Base-by-base conservation (phyloP, 2,113 vertebrate genomes). In the Anguilla rostrata region DNA sequence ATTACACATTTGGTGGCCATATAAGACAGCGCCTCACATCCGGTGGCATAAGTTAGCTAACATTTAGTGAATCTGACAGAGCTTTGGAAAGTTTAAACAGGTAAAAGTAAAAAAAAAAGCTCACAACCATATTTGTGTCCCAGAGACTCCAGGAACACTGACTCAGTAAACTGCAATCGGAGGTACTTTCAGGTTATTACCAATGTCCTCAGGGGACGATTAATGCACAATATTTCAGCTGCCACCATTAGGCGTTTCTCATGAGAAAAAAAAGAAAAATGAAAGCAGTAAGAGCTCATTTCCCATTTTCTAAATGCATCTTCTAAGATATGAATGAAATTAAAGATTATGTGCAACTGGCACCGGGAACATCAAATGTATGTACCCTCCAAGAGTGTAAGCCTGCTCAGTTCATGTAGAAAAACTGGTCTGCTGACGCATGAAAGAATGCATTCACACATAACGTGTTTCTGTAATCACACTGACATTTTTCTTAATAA, bases 171-270 rank as follows among this genome's bases (percentile, higher is more conserved):
- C 63, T 78, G 81, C 43, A 82, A 81, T 60, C 39, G 34, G 12
- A 29, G 26, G 22, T 41, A 80, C 57, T 81, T 43, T 63, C 34
- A 81, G 49, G 22, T 43, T 81, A 80, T 63, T 81, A 78, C 39
- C 18, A 39, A 18, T 49, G n/a, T 86, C 85, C 85, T 56, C 39
- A 39, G 53, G 78, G 85, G 57, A 39, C 49, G 49, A 86, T 85
- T 85, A 85, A 29, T 53, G 34, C 53, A 86, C 39, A 41, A 81
- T 81, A 49, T 60, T 43, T 81, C 78, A 86, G 78, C 53, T 86
- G 78, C 49, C 15, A 14, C 53, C 39, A 41, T 63, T 81, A 81
- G 60, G n/a, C 20, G 41, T 78, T n/a, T 53, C 34, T 81, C 81
- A 46, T 85, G 34, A 34, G 57, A 81, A 7, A 39, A 40, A 20